These are phyloP conservation scores for Sebastes matsubarae DNA, from an alignment of 2,797 vertebrate genomes.

Conservation along the genomic window DNA sequence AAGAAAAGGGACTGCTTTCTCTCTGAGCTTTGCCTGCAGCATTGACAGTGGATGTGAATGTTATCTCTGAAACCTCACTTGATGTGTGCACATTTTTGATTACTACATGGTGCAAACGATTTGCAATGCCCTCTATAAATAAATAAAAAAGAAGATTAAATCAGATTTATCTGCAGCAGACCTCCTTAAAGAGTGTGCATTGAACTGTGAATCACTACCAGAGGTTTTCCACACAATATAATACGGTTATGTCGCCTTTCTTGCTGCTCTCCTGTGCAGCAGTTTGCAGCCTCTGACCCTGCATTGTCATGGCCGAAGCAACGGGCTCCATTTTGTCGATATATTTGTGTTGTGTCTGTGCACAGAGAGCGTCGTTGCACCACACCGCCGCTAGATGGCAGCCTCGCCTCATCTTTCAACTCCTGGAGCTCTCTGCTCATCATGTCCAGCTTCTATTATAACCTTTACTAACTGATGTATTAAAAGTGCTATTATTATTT, in stretches of 20 bases:
- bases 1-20: neutral
- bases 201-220: neutral
- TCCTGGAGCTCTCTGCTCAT: neutral
- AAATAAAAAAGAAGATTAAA: neutral
- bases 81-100: neutral
- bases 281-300: slow-evolving; percentile 62
- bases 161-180: neutral
- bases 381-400: slow-evolving; percentile 59
- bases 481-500: neutral
- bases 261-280: neutral
- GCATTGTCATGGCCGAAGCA: slow-evolving; percentile 77
- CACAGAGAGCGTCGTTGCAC: neutral
- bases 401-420: neutral
- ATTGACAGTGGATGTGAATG: neutral
- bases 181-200: neutral
- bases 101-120: neutral
- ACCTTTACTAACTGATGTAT: slow-evolving; percentile 1
- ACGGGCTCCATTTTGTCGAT: slow-evolving; percentile 81
- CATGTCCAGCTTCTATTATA: neutral
- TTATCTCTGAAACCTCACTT: neutral
- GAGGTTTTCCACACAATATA: neutral
- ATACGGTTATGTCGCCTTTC: neutral
- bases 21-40: slow-evolving; percentile 28
- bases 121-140: neutral
- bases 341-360: slow-evolving; percentile 26